phyloP scores from a whole-genome alignment of 2,888 invertebrate genomes.

The Calameuta pallipes region DNA sequence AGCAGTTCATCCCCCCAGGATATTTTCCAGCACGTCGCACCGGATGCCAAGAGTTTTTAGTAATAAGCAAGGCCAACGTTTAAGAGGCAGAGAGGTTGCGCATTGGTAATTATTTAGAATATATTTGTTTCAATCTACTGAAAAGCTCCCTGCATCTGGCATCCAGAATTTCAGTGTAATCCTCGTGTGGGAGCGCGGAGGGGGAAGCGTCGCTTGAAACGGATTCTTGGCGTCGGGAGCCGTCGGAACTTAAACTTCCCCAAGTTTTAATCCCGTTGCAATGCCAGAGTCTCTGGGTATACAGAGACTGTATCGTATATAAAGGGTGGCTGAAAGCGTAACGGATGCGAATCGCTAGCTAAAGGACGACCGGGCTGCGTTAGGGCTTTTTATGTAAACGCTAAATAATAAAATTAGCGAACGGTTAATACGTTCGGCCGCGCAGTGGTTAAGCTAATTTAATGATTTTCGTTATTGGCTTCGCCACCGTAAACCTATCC shows the following conservation, averaged over 20 bases:
- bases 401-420: constrained; percentile 59
- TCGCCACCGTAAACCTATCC: constrained; percentile 58
- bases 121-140: constrained; percentile 28
- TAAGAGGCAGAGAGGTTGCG: not conserved
- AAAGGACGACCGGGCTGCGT: not conserved
- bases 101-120: constrained; percentile 32
- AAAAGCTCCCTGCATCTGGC: constrained; percentile 18
- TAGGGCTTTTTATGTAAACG: constrained; percentile 43
- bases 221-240: constrained; percentile 5
- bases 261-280: constrained; percentile 29
- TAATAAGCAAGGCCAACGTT: not conserved
- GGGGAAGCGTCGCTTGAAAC: not conserved
- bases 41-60: not conserved
- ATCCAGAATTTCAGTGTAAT: constrained; percentile 34
- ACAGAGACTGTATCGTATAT: not conserved
- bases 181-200: constrained; percentile 8
- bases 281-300: not conserved
- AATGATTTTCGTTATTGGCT: constrained; percentile 64
- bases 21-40: not conserved
- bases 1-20: not conserved
- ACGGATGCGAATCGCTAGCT: not conserved
- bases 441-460: constrained; percentile 58
- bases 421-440: constrained; percentile 53
- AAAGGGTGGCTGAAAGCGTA: not conserved
- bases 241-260: constrained; percentile 12